phyloP scores from a whole-genome alignment of 2,797 vertebrate genomes.

The Pipistrellus kuhlii region DNA sequence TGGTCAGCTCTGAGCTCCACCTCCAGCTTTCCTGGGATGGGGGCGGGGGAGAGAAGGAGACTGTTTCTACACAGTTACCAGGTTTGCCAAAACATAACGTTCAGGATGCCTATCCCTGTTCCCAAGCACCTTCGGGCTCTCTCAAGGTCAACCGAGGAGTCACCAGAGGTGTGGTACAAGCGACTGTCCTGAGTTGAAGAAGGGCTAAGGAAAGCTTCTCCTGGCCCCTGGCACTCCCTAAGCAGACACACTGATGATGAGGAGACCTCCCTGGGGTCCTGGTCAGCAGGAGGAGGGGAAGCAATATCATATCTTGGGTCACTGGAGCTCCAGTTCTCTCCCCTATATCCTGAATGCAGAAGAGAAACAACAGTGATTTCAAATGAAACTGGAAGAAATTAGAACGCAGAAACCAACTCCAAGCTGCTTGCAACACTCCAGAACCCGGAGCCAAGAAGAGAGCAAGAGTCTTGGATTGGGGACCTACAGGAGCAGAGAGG shows the following conservation, averaged over 20 bases:
- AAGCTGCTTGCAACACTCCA: not conserved
- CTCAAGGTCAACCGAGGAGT: not conserved
- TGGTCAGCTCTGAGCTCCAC: conserved; percentile 51
- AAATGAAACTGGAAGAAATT: not conserved
- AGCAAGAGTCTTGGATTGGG: not conserved
- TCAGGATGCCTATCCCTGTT: not conserved
- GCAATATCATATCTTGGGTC: not conserved
- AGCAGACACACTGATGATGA: not conserved
- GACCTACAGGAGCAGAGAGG: not conserved
- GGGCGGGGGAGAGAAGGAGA: not conserved
- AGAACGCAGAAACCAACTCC: not conserved
- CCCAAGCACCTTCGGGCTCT: not conserved
- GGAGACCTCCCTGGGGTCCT: not conserved
- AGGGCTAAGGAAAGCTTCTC: not conserved
- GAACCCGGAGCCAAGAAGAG: not conserved
- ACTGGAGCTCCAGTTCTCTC: not conserved
- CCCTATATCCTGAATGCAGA: not conserved
- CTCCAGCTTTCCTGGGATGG: not conserved
- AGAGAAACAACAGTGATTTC: conserved; percentile 4
- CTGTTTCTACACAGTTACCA: not conserved
- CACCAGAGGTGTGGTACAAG: not conserved
- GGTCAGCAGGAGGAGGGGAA: not conserved
- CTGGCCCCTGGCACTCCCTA: not conserved
- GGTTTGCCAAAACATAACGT: not conserved
- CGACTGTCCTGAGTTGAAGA: not conserved